A percentile compares a stretch with the other conserved stretches of the same genome.
These are phyloP conservation scores for Tenebrio molitor DNA, from an alignment of 1,140 invertebrate genomes.

Conservation along the genomic window DNA sequence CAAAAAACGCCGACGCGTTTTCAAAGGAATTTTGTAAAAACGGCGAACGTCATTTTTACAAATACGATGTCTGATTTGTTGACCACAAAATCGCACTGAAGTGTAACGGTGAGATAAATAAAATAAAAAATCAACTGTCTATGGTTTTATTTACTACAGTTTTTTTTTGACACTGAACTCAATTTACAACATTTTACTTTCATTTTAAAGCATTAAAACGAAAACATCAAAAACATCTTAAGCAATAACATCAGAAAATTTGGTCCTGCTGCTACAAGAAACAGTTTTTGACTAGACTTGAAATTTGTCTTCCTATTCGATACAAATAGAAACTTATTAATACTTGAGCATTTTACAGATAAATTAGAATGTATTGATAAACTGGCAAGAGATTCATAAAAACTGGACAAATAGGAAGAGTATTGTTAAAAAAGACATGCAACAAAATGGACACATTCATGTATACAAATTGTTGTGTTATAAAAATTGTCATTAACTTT, in stretches of 20 bases:
- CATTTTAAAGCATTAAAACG: constrained; percentile 55
- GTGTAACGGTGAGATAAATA: too few species aligned
- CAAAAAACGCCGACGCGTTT: too few species aligned
- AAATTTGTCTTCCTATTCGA: constrained; percentile 58
- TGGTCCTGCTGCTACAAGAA: constrained; percentile 62
- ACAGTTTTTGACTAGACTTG: constrained; percentile 60
- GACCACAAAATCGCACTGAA: too few species aligned
- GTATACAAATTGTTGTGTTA: not conserved
- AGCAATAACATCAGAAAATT: constrained; percentile 49
- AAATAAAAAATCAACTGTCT: constrained; percentile 15
- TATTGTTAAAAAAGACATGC: constrained; percentile 12
- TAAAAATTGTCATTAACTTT: constrained; percentile 8
- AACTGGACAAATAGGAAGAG: constrained; percentile 29
- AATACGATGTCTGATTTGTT: too few species aligned
- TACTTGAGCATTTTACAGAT: constrained; percentile 32
- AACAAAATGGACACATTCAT: constrained; percentile 39
- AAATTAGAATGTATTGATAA: constrained; percentile 23
- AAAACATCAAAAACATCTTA: constrained; percentile 16
- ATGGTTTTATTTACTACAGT: constrained; percentile 35
- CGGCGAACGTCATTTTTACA: too few species aligned
- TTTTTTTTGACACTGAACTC: constrained; percentile 33
- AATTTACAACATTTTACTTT: constrained; percentile 64
- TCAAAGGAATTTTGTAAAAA: too few species aligned
- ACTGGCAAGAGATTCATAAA: constrained; percentile 31
- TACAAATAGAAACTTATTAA: constrained; percentile 53